phyloP scores from a whole-genome alignment of 2,113 vertebrate species.

The Oreocharis arfaki region DNA sequence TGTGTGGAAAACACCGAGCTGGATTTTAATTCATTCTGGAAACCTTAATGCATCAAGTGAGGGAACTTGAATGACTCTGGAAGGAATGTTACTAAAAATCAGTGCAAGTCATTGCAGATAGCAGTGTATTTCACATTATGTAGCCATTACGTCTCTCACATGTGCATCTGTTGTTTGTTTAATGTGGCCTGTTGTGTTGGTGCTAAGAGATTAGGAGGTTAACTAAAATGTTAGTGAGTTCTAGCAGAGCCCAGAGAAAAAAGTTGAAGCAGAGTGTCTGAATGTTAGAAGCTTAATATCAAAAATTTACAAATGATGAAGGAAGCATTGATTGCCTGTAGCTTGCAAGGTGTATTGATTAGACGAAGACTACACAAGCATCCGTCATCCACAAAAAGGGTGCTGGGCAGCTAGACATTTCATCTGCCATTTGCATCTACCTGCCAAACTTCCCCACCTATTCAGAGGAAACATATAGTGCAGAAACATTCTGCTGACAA shows the following conservation, averaged over 20 bases:
- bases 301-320: neutral
- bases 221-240: neutral
- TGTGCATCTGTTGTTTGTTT: conserved; percentile 27
- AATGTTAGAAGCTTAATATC: neutral
- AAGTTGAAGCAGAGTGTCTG: neutral
- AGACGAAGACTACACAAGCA: neutral
- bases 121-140: neutral
- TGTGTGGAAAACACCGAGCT: neutral
- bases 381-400: neutral
- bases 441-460: neutral
- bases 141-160: neutral
- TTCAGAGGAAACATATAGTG: neutral
- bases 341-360: neutral
- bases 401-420: neutral
- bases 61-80: neutral
- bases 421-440: neutral
- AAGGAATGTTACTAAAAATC: neutral
- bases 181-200: neutral
- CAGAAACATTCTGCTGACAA: neutral
- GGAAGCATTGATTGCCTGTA: neutral
- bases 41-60: neutral
- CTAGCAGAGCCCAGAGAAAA: neutral
- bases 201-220: neutral
- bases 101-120: neutral
- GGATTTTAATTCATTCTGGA: neutral